Percentiles rank a stretch among this genome's conserved stretches.
Evolutionary conservation across 2,113 vertebrate genomes (phyloP).

Genomic region (Archilochus colubris): DNA sequence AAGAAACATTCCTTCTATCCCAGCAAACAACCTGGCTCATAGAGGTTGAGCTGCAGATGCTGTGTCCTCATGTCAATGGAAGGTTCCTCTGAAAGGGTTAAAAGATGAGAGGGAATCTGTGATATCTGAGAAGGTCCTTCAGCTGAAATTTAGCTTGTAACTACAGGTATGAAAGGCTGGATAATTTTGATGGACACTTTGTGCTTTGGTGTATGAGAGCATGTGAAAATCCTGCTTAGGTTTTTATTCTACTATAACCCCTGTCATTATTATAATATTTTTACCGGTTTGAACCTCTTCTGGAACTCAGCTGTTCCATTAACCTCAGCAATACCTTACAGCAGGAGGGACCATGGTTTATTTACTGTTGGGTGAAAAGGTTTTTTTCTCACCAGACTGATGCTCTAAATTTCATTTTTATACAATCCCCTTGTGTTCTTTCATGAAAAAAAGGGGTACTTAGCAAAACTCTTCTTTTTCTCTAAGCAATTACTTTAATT

Average conservation of each 20-base stretch:
- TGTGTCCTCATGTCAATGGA: background rate
- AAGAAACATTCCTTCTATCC: background rate
- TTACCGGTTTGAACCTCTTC: background rate
- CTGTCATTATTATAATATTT: background rate
- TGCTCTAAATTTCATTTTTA: background rate
- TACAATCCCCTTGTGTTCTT: background rate
- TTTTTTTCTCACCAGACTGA: conserved; percentile 2
- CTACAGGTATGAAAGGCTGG: background rate
- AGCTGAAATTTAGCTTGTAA: background rate
- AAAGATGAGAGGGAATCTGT: background rate
- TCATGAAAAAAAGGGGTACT: background rate
- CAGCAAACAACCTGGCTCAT: background rate
- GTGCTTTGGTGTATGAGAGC: background rate
- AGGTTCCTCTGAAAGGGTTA: background rate
- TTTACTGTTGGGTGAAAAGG: background rate
- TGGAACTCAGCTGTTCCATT: background rate
- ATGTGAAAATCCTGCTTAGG: background rate
- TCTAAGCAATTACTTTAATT: background rate
- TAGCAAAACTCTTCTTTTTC: background rate
- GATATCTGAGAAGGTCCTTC: background rate
- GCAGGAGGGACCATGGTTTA: background rate
- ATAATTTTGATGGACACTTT: background rate
- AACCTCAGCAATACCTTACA: background rate
- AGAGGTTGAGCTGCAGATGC: background rate
- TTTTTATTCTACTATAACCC: background rate